Conservation (phyloP, 2,113 vertebrate species). For the Gavia stellata region DNA sequence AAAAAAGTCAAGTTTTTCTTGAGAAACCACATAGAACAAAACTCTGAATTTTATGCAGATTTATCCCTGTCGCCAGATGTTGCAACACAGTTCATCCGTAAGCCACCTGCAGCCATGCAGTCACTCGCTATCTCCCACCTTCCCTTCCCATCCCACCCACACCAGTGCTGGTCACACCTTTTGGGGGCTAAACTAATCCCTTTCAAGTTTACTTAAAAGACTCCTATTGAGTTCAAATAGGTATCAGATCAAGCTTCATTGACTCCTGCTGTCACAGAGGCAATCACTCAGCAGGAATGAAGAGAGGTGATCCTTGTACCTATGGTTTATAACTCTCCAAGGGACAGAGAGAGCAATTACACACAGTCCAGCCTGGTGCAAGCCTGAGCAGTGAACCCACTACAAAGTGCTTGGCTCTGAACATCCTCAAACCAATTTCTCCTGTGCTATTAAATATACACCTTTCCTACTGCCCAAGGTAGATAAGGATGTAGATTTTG, state of each 20-base stretch:
- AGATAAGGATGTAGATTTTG: not conserved
- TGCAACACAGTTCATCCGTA: rapidly evolving
- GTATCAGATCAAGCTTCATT: not conserved
- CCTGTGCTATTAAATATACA: not conserved
- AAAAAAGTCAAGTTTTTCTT: not conserved
- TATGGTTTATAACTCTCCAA: not conserved
- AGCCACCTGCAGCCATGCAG: not conserved
- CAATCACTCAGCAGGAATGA: not conserved
- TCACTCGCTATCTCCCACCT: not conserved
- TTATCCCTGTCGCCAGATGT: not conserved
- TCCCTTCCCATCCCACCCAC: not conserved
- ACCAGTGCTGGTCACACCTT: not conserved
- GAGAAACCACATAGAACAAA: not conserved
- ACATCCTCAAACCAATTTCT: not conserved
- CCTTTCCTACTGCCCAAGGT: not conserved
- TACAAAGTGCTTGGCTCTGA: not conserved
- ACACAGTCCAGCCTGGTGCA: not conserved
- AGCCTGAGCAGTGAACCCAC: not conserved
- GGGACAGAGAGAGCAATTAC: not conserved
- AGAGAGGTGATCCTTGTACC: not conserved
- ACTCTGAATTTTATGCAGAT: not conserved
- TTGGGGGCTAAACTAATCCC: not conserved
- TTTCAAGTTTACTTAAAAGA: not conserved
- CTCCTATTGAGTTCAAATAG: not conserved
- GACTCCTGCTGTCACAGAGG: not conserved